Conservation (phyloP, 1,140 invertebrate genomes). For the Eumaeus atala region DNA sequence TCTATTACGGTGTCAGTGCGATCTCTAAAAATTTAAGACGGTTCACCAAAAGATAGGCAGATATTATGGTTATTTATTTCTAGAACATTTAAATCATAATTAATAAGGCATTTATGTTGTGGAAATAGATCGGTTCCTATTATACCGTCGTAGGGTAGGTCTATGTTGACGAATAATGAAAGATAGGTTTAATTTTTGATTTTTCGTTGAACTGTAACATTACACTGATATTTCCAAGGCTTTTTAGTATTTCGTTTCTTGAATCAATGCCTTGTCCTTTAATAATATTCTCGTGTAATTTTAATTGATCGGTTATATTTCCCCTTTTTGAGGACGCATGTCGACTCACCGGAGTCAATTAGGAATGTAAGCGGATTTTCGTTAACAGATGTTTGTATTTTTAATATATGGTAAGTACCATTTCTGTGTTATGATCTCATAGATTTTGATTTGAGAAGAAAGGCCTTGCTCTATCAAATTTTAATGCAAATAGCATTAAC, state of each 20-base stretch:
- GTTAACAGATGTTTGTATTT: neutral
- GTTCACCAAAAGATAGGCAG: no score
- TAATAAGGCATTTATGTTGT: no score
- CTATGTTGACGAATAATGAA: no score
- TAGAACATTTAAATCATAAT: no score
- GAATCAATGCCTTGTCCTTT: neutral
- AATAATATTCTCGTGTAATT: neutral
- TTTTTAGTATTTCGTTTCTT: no score
- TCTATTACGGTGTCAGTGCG: neutral
- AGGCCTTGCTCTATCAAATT: no score
- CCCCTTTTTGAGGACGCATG: neutral
- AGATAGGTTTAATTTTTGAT: no score
- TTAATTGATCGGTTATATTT: neutral
- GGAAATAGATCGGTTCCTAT: no score
- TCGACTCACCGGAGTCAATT: neutral
- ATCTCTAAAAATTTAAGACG: neutral
- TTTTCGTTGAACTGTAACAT: no score
- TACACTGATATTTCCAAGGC: no score
- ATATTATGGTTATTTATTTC: no score
- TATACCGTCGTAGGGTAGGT: no score
- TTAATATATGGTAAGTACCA: conserved; percentile 1
- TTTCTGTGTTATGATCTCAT: neutral
- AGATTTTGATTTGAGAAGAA: neutral
- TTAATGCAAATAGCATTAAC: neutral
- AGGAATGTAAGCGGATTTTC: neutral